A percentile compares a stretch with the other conserved stretches of the same genome.
These are phyloP conservation scores for Erpornis zantholeuca DNA, from an alignment of 2,113 vertebrate species.

Conservation along the genomic window DNA sequence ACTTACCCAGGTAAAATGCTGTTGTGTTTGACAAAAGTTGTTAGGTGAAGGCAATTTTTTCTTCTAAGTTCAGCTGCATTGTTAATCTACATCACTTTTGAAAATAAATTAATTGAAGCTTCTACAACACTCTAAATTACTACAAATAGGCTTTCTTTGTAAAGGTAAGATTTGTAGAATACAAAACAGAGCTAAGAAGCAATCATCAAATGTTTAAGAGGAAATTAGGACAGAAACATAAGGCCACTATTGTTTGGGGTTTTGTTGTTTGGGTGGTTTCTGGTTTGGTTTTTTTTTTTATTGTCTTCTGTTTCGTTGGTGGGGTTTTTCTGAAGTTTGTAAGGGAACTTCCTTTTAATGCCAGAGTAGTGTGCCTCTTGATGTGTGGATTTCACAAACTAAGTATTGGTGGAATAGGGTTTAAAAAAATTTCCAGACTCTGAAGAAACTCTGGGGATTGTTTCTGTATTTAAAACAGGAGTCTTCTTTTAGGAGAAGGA, in stretches of 20 bases:
- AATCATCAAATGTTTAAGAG: not conserved
- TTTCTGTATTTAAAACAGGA: not conserved
- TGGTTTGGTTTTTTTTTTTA: fast-evolving
- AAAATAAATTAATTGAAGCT: not conserved
- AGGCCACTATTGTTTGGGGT: not conserved
- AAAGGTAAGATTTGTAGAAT: not conserved
- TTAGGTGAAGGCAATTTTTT: not conserved
- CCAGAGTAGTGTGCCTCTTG: not conserved
- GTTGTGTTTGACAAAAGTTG: not conserved
- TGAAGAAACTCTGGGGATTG: not conserved
- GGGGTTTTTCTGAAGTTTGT: not conserved
- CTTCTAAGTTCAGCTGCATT: not conserved
- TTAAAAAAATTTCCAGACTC: not conserved
- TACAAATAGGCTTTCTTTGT: not conserved
- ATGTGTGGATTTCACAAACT: not conserved
- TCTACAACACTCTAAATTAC: not conserved
- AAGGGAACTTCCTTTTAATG: not conserved
- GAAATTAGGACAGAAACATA: too few species aligned
- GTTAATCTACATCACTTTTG: not conserved
- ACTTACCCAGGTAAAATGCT: constrained; percentile 87
- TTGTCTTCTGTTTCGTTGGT: not conserved
- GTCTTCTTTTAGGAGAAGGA: not conserved
- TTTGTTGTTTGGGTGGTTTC: not conserved
- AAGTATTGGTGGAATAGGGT: not conserved
- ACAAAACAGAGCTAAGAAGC: not conserved